Conservation (phyloP, 30 jellyfish, hydroid and myxozoan genomes). For the Turritopsis dohrnii region DNA sequence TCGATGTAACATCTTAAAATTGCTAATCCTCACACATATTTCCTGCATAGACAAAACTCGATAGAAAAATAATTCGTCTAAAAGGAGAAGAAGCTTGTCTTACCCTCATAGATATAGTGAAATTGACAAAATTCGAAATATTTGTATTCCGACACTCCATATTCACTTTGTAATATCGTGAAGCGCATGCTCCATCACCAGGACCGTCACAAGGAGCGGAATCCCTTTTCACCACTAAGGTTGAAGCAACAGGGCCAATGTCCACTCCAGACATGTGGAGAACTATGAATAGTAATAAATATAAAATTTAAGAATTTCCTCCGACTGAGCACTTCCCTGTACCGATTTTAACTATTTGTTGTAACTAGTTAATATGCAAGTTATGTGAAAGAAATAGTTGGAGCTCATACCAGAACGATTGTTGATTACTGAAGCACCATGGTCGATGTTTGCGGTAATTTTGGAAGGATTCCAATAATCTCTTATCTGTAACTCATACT, state of each 20-base stretch:
- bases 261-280: not conserved
- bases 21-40: too few species aligned
- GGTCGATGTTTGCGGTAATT: not conserved
- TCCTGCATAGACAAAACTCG: too few species aligned
- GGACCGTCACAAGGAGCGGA: not conserved
- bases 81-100: too few species aligned
- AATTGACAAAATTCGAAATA: not conserved
- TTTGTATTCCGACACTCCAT: not conserved
- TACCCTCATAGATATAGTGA: not conserved
- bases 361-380: too few species aligned
- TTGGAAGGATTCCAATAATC: not conserved
- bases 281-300: too few species aligned
- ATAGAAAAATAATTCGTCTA: too few species aligned
- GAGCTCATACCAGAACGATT: not conserved
- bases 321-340: too few species aligned
- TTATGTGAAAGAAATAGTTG: not conserved
- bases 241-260: not conserved
- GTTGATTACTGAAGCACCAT: not conserved
- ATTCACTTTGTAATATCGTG: not conserved
- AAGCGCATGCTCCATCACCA: not conserved
- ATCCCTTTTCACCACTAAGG: not conserved
- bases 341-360: too few species aligned
- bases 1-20: too few species aligned
- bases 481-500: not conserved
- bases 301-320: too few species aligned